Conservation (phyloP, 2,888 invertebrate genomes). For the Dolomedes plantarius region DNA sequence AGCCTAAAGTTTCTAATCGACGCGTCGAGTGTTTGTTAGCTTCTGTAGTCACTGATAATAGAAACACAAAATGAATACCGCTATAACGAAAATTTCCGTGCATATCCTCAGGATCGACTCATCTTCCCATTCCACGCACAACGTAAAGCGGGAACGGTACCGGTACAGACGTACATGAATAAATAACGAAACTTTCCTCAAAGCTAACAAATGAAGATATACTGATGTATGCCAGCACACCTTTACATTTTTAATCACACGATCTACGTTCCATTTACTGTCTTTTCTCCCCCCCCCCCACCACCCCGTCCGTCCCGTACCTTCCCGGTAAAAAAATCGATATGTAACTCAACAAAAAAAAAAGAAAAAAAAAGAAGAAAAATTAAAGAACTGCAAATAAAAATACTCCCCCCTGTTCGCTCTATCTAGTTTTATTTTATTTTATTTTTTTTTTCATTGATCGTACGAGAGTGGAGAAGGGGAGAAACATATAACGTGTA, state of each 20-base stretch:
- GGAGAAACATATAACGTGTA: slow-evolving; percentile 48
- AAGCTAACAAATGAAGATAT: slow-evolving; percentile 3
- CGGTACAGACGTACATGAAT: neutral
- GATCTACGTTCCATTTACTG: slow-evolving; percentile 6
- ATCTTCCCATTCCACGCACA: neutral
- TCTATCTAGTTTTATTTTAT: slow-evolving; percentile 15
- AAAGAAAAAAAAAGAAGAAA: slow-evolving; percentile 19
- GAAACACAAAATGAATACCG: no score
- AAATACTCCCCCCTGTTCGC: slow-evolving; percentile 23
- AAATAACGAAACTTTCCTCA: neutral
- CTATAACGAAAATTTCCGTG: no score
- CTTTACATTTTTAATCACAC: slow-evolving; percentile 15
- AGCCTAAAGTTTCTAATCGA: no score
- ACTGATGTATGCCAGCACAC: neutral
- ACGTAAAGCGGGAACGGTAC: neutral
- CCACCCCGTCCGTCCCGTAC: neutral
- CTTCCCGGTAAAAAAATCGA: slow-evolving; percentile 16
- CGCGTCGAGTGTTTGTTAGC: no score
- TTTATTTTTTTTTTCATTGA: slow-evolving; percentile 44
- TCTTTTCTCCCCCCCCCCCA: neutral
- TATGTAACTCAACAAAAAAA: slow-evolving; percentile 28
- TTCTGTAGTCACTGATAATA: no score
- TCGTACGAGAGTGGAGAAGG: slow-evolving; percentile 19
- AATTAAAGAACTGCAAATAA: slow-evolving; percentile 43
- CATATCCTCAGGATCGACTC: no score